Percentiles rank a stretch among this genome's conserved stretches.
These are phyloP conservation scores for Chromoteleia sp. DNA, from an alignment of 2,888 invertebrate genomes.

Conservation along the genomic window DNA sequence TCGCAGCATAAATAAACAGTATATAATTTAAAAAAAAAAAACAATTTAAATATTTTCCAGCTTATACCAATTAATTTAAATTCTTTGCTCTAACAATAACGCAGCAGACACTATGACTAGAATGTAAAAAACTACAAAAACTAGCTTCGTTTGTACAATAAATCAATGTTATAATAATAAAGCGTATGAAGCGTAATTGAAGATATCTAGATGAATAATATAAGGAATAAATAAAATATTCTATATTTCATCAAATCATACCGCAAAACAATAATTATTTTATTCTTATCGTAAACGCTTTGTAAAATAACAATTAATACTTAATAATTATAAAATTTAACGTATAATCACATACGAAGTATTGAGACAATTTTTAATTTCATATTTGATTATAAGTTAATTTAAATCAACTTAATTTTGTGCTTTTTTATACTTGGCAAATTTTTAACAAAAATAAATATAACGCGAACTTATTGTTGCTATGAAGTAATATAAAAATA, in stretches of 20 bases:
- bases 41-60: too few species aligned
- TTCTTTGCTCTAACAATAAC: neutral
- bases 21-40: neutral
- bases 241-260: too few species aligned
- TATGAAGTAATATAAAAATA: too few species aligned
- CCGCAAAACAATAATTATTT: too few species aligned
- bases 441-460: conserved; percentile 3
- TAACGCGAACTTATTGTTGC: too few species aligned
- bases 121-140: conserved; percentile 12
- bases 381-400: neutral
- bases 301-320: neutral
- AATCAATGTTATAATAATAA: neutral
- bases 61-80: too few species aligned
- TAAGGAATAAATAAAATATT: neutral
- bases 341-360: too few species aligned
- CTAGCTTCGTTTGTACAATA: neutral
- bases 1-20: too few species aligned
- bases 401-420: neutral
- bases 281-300: too few species aligned
- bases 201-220: neutral
- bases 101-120: neutral
- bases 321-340: neutral
- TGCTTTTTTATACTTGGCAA: neutral
- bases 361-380: neutral
- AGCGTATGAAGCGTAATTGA: neutral